Evolutionary conservation across 2,888 invertebrate genomes (phyloP).

Genomic region (Ecliptopera silaceata): DNA sequence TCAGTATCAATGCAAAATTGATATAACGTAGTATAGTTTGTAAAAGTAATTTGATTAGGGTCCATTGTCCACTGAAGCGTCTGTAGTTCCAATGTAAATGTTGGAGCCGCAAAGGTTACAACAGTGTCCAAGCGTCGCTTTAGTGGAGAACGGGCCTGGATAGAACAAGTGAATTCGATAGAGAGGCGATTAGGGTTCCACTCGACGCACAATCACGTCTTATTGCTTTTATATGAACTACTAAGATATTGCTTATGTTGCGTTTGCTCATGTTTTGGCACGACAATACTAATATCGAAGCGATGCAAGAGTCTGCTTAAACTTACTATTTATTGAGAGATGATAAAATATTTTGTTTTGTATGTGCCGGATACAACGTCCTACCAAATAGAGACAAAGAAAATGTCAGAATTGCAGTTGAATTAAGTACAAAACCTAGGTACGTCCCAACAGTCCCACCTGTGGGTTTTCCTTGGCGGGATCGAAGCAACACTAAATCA

Average conservation of each 20-base stretch:
- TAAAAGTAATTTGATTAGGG: slow-evolving; percentile 14
- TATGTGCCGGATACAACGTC: no score
- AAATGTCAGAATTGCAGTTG: neutral
- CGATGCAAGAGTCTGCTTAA: slow-evolving; percentile 32
- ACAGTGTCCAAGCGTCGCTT: neutral
- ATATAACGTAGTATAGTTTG: slow-evolving; percentile 30
- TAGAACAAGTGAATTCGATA: slow-evolving; percentile 16
- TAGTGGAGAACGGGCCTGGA: slow-evolving; percentile 7
- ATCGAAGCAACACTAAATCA: slow-evolving; percentile 67
- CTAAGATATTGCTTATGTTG: slow-evolving; percentile 61
- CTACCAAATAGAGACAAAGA: neutral
- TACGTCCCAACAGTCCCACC: slow-evolving; percentile 12
- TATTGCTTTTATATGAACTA: slow-evolving; percentile 53
- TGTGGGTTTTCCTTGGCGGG: slow-evolving; percentile 2
- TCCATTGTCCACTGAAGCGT: slow-evolving; percentile 9
- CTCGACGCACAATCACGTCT: slow-evolving; percentile 21
- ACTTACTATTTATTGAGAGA: slow-evolving; percentile 2
- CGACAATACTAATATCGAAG: slow-evolving; percentile 54
- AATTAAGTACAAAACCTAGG: neutral
- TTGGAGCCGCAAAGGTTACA: neutral
- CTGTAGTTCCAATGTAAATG: neutral
- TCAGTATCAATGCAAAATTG: slow-evolving; percentile 27
- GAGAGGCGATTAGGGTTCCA: slow-evolving; percentile 23
- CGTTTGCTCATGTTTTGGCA: slow-evolving; percentile 55
- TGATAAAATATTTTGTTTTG: no score